Conservation (phyloP, 2,113 vertebrate genomes). For the Psammodynastes pulverulentus region DNA sequence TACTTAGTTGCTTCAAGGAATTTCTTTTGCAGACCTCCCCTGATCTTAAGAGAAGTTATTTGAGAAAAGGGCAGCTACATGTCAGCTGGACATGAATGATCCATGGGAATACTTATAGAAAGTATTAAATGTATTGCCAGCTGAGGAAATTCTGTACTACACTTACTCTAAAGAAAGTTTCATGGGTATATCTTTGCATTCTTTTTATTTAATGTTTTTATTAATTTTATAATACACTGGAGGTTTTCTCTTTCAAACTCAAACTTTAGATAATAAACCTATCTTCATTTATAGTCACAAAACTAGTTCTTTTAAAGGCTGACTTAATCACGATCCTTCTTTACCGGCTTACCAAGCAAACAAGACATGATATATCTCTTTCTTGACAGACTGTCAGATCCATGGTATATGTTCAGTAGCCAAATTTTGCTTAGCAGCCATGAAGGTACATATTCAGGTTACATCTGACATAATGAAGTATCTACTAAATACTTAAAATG, state of each 20-base stretch:
- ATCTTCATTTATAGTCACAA: not conserved
- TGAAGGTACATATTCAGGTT: not conserved
- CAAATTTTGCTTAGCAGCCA: not conserved
- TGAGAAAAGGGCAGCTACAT: not conserved
- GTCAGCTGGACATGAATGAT: not conserved
- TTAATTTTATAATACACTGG: not conserved
- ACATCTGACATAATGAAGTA: not conserved
- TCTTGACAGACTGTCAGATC: not conserved
- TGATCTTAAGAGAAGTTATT: not conserved
- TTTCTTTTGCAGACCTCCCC: not conserved
- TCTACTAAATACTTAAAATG: not conserved
- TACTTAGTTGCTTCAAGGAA: not conserved
- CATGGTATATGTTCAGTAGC: not conserved
- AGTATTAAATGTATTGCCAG: not conserved
- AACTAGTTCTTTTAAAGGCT: not conserved
- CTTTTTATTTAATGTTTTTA: not conserved
- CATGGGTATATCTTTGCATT: not conserved
- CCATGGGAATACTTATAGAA: not conserved
- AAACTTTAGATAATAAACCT: not conserved
- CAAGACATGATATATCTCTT: not conserved
- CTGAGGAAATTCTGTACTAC: not conserved
- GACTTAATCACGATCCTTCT: not conserved
- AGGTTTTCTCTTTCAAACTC: not conserved
- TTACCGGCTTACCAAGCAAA: not conserved
- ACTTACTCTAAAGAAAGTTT: not conserved